phyloP scores from a whole-genome alignment of 2,888 invertebrate species.

The Oscheius sp. region DNA sequence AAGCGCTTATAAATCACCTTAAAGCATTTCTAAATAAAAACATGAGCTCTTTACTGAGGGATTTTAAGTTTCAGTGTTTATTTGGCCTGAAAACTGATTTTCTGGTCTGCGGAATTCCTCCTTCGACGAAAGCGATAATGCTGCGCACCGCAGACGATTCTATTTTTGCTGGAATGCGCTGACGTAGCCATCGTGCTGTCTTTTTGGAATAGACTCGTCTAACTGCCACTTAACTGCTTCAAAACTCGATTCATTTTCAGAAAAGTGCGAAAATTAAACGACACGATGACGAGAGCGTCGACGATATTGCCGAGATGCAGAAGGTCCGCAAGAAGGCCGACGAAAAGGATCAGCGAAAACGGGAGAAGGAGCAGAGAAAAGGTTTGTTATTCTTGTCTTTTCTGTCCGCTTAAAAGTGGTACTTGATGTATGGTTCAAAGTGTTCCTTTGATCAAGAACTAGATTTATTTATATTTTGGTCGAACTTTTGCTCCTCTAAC shows the following conservation, averaged over 20 bases:
- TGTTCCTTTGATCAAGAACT: no score
- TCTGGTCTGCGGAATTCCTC: neutral
- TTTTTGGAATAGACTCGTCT: neutral
- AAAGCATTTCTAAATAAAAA: no score
- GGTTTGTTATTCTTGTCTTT: constrained; percentile 42
- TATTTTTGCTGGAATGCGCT: constrained; percentile 33
- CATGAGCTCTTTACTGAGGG: no score
- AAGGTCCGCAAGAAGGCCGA: constrained; percentile 58
- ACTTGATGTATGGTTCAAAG: no score
- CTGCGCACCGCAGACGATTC: constrained; percentile 12
- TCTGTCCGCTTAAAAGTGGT: no score
- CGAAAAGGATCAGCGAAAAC: constrained; percentile 59
- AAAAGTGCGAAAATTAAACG: constrained; percentile 62
- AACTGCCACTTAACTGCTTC: neutral
- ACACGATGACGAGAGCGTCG: constrained; percentile 68
- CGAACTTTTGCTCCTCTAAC: no score
- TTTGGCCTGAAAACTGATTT: neutral
- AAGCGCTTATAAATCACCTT: no score
- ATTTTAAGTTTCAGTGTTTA: no score
- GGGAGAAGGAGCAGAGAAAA: constrained; percentile 52
- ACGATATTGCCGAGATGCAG: constrained; percentile 68
- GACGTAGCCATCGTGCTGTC: constrained; percentile 22
- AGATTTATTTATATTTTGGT: no score
- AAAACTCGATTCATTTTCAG: constrained; percentile 31
- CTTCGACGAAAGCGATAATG: neutral